These are phyloP conservation scores for Cheiracanthium punctorium DNA, from an alignment of 2,888 invertebrate genomes.

Conservation along the genomic window DNA sequence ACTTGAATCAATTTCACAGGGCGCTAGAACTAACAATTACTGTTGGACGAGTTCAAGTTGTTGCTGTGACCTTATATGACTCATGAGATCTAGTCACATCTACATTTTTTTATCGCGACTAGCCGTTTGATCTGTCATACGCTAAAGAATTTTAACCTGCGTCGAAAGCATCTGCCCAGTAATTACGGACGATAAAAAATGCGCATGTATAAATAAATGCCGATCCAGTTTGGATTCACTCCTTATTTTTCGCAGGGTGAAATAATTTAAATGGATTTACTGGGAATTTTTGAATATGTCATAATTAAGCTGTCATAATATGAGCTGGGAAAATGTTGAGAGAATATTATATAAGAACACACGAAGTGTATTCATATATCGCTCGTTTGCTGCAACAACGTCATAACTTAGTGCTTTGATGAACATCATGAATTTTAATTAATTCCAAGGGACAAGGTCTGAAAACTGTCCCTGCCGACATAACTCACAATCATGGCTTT, in stretches of 20 bases:
- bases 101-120: not conserved
- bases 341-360: not conserved
- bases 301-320: constrained; percentile 28
- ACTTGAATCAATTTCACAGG: not conserved
- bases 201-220: constrained; percentile 33
- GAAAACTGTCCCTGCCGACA: too few relatives aligned
- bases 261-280: constrained; percentile 20
- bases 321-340: not conserved
- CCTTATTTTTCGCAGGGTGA: constrained; percentile 4
- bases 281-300: not conserved
- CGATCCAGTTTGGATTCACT: not conserved
- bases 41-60: not conserved
- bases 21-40: not conserved
- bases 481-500: too few relatives aligned
- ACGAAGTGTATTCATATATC: too few relatives aligned
- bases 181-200: not conserved
- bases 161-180: not conserved
- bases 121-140: constrained; percentile 28
- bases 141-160: not conserved
- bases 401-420: too few relatives aligned
- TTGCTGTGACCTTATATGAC: not conserved
- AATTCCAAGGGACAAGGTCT: too few relatives aligned
- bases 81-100: not conserved
- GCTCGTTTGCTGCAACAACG: too few relatives aligned
- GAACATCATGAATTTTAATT: too few relatives aligned